Conservation (phyloP, 2,888 invertebrate genomes). For the Dyspetes luteomarginatus region DNA sequence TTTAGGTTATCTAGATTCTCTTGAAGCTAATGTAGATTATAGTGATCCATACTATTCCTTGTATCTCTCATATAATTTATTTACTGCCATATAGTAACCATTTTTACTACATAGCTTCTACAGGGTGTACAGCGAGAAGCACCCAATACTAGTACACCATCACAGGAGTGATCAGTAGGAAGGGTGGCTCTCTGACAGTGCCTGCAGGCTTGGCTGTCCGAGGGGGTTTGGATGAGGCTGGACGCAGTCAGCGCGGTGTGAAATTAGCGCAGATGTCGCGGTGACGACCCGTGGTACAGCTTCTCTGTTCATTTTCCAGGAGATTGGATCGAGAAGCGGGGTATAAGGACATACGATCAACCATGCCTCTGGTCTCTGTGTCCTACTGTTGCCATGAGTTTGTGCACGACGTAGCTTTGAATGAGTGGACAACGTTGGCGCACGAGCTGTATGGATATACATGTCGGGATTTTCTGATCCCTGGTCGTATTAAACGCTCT, state of each 20-base stretch:
- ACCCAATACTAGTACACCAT: conserved; percentile 8
- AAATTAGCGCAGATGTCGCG: conserved; percentile 83
- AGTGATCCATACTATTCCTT: too few relatives aligned
- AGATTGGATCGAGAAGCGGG: conserved; percentile 81
- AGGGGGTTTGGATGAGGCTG: conserved; percentile 66
- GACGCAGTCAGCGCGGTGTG: conserved; percentile 81
- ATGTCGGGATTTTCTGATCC: conserved; percentile 75
- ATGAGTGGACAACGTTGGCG: conserved; percentile 18
- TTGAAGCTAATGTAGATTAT: too few relatives aligned
- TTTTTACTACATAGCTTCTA: conserved; percentile 25
- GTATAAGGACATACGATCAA: conserved; percentile 63
- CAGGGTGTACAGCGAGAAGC: too few relatives aligned
- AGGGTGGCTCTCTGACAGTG: conserved; percentile 66
- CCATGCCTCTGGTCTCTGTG: conserved; percentile 33
- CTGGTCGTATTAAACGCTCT: conserved; percentile 74
- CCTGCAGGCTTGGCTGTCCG: conserved; percentile 59
- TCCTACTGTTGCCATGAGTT: conserved; percentile 37
- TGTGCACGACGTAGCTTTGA: conserved; percentile 24
- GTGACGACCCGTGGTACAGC: conserved; percentile 79
- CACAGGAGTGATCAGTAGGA: conserved; percentile 52
- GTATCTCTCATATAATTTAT: too few relatives aligned
- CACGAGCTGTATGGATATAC: conserved; percentile 59
- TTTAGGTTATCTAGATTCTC: too few relatives aligned
- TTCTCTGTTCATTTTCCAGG: conserved; percentile 83
- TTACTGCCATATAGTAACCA: conserved; percentile 6